Conservation (phyloP, 2,888 invertebrate genomes). For the Linnaemya tessellans region DNA sequence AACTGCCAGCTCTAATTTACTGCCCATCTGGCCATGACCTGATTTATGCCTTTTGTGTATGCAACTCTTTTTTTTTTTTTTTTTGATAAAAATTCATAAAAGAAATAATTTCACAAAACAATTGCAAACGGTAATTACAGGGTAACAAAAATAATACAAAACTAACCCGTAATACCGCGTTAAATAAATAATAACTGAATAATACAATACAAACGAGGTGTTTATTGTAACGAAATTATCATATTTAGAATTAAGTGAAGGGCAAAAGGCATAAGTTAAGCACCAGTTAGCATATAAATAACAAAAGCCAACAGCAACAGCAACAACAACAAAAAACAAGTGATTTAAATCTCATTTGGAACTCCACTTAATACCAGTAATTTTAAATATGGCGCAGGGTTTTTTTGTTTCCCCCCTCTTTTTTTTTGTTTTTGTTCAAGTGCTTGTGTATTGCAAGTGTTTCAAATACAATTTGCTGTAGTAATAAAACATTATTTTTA, state of each 20-base stretch:
- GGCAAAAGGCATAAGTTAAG: constrained; percentile 44
- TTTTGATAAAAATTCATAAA: background rate
- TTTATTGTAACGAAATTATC: constrained; percentile 67
- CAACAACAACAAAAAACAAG: constrained; percentile 5
- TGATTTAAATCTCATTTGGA: constrained; percentile 56
- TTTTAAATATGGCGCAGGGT: constrained; percentile 32
- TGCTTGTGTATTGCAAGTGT: constrained; percentile 27
- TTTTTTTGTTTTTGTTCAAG: background rate
- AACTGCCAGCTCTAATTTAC: no score
- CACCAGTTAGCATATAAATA: constrained; percentile 49
- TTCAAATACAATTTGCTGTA: constrained; percentile 57
- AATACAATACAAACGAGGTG: constrained; percentile 30
- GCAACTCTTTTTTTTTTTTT: background rate
- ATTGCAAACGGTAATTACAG: background rate
- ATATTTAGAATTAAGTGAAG: constrained; percentile 50
- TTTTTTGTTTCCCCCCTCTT: background rate
- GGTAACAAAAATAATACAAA: background rate
- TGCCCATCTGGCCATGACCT: no score
- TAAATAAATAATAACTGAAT: background rate
- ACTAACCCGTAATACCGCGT: background rate
- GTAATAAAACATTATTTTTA: constrained; percentile 49
- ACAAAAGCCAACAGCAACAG: background rate
- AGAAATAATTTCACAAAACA: background rate
- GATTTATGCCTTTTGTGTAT: no score
- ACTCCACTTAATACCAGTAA: constrained; percentile 58